Evolutionary conservation across 2,888 invertebrate species (phyloP), one percentile per base, ranked within the genome.

Genomic region (Pseudococcus viburni): DNA sequence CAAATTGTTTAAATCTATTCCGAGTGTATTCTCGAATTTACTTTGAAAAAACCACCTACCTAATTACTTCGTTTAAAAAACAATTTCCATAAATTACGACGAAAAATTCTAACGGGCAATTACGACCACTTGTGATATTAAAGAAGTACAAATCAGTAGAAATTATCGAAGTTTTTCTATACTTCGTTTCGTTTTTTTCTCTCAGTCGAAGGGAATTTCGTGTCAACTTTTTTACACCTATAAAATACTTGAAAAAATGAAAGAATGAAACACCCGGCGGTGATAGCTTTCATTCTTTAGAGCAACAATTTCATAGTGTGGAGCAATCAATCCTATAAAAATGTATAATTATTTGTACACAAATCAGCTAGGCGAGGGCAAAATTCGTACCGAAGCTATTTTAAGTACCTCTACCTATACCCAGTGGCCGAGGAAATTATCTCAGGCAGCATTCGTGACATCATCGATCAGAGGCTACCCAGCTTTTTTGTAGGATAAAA

Each of bases 11-110:
- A 19, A 59, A 59, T 59, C 59, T 33, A 59, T 59, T 59, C 59
- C 19, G 9, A n/a, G 59, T 59, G 11, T 59, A 33, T 33, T 59
- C 59, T 59, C 9, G 19, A 59, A 59, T 59, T 59, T 19, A 19
- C 11, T 33, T 33, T 33, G 26, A 9, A 59, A 59, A 59, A 19
- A 19, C 59, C 19, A 59, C 59, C 59, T 59, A 59, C 59, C 59
- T 59, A 59, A 59, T 59, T 59, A 59, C 59, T 59, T 59, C 19
- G 59, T 59, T 59, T 59, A 59, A 59, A 19, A 59, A 59, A 59
- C 59, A 59, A 59, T 59, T 59, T 59, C 59, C 59, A 59, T 59
- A 59, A 59, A 59, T 59, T 59, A 59, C 6, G 59, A 19, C 59
- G 59, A 59, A 19, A 59, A 59, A 33, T 3, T 33, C 26, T 33